These are phyloP conservation scores for Tipula unca DNA, from an alignment of 2,888 invertebrate species.

Conservation along the genomic window DNA sequence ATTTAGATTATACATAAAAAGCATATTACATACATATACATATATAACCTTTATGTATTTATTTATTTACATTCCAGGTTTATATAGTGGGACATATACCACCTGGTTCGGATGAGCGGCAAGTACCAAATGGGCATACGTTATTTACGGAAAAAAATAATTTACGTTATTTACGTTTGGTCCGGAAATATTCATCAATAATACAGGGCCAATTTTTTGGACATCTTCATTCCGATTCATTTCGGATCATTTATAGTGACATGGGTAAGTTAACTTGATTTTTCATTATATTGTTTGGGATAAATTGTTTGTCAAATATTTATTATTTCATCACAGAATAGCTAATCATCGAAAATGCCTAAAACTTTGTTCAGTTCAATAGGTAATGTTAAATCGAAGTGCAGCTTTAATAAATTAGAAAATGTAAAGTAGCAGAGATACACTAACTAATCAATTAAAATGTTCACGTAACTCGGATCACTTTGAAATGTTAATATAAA, in stretches of 20 bases:
- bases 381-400: no score
- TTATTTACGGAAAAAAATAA: slow-evolving; percentile 68
- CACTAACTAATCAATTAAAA: no score
- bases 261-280: slow-evolving; percentile 48
- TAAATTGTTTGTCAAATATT: no score
- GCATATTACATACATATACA: no score
- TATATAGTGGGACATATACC: slow-evolving; percentile 86
- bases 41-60: not conserved
- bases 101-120: slow-evolving; percentile 77
- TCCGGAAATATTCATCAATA: slow-evolving; percentile 67
- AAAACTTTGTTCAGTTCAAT: no score
- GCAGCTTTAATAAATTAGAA: no score
- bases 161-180: slow-evolving; percentile 61
- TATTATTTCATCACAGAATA: no score
- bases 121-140: slow-evolving; percentile 50
- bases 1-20: slow-evolving; percentile 1
- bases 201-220: slow-evolving; percentile 90
- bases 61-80: slow-evolving; percentile 50
- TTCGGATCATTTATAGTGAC: slow-evolving; percentile 73
- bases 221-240: slow-evolving; percentile 85
- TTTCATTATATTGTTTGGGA: not conserved
- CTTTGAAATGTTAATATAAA: no score
- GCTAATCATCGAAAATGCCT: no score
- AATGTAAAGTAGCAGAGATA: no score
- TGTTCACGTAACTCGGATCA: no score